Conservation (phyloP, 2,888 invertebrate genomes). For the Amitus sp. region DNA sequence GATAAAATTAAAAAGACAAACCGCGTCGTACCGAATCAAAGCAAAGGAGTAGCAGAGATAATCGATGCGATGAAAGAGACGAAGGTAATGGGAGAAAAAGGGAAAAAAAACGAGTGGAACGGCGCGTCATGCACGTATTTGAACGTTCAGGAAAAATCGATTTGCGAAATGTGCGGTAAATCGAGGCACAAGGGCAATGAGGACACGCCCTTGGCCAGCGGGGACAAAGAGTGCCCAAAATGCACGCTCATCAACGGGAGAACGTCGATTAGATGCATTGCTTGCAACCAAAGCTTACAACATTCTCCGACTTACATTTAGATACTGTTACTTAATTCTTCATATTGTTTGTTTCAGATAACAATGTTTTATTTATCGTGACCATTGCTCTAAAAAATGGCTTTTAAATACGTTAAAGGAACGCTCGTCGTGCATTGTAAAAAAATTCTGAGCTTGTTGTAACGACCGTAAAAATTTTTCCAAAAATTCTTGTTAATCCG, state of each 20-base stretch:
- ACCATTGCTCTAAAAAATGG: background rate
- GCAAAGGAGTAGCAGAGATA: slow-evolving; percentile 14
- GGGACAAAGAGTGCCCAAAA: slow-evolving; percentile 78
- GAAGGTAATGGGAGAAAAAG: background rate
- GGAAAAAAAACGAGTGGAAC: slow-evolving; percentile 68
- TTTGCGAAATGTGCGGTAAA: slow-evolving; percentile 83
- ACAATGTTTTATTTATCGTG: background rate
- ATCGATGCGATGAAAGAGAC: slow-evolving; percentile 20
- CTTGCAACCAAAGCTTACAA: slow-evolving; percentile 75
- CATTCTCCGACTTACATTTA: slow-evolving; percentile 81
- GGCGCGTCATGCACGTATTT: slow-evolving; percentile 79
- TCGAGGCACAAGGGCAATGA: slow-evolving; percentile 71
- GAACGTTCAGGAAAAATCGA: slow-evolving; percentile 68
- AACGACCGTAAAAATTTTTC: no score
- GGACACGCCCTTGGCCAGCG: slow-evolving; percentile 74
- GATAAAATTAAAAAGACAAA: slow-evolving; percentile 15
- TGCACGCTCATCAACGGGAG: slow-evolving; percentile 81
- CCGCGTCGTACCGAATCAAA: slow-evolving; percentile 39
- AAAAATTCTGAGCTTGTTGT: no score
- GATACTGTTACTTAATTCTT: slow-evolving; percentile 14
- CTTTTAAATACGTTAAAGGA: background rate
- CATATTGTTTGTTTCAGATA: background rate
- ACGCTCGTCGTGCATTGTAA: no score
- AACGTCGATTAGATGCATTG: slow-evolving; percentile 74
- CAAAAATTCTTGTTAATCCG: no score